A percentile compares a stretch with the other conserved stretches of the same genome.
These are phyloP conservation scores for Apis dorsata DNA, from an alignment of 1,140 invertebrate genomes.

Conservation along the genomic window DNA sequence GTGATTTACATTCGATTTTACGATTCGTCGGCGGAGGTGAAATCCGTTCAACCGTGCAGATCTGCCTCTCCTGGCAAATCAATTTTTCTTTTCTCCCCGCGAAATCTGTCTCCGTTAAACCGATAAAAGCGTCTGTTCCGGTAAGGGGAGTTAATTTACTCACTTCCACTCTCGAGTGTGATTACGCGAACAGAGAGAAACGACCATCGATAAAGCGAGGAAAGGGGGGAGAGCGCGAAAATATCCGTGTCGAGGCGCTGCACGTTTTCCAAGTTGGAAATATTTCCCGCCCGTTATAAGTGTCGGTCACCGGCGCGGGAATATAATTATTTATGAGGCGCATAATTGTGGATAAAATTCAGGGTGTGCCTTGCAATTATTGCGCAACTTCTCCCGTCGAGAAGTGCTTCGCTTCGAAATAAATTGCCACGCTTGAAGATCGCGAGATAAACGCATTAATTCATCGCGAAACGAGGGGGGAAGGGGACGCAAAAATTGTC, in stretches of 20 bases:
- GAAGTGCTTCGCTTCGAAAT: conserved; percentile 19
- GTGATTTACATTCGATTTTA: background rate
- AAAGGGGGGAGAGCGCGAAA: background rate
- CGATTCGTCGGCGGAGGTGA: background rate
- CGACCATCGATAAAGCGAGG: no score
- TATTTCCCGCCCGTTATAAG: background rate
- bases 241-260: conserved; percentile 11
- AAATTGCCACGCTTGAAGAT: conserved; percentile 41
- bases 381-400: conserved; percentile 7
- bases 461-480: conserved; percentile 6
- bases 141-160: no score
- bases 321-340: conserved; percentile 30
- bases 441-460: conserved; percentile 31
- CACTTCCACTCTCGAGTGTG: no score
- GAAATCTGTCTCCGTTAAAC: background rate
- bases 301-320: background rate
- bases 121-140: no score
- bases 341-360: conserved; percentile 29
- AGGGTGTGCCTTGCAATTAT: conserved; percentile 47
- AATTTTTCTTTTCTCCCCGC: background rate
- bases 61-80: background rate
- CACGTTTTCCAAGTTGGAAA: background rate
- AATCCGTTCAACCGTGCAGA: background rate
- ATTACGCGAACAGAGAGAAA: background rate
- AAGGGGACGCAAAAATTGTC: background rate